Conservation (phyloP, 2,797 vertebrate genomes). For the Fistularia commersonii region DNA sequence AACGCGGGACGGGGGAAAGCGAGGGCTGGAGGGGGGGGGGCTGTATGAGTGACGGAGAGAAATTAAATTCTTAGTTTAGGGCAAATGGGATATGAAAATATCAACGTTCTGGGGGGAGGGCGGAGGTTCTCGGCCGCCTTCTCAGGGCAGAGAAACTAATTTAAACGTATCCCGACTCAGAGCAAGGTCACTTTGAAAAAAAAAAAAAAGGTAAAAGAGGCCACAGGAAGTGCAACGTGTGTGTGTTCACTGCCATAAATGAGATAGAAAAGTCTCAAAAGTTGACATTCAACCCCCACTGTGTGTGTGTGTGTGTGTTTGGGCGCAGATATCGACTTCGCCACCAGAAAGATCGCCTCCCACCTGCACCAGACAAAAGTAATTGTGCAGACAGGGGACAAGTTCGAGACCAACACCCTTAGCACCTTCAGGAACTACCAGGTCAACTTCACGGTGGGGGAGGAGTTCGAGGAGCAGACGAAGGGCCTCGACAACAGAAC, state of each 20-base stretch:
- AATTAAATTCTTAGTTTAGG: conserved; percentile 63
- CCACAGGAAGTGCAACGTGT: conserved; percentile 26
- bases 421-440: conserved; percentile 91
- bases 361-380: conserved; percentile 86
- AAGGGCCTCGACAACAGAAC: conserved; percentile 84
- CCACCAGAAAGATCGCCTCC: conserved; percentile 86
- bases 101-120: conserved; percentile 31
- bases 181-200: conserved; percentile 51
- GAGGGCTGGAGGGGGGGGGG: too few relatives aligned
- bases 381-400: conserved; percentile 82
- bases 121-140: conserved; percentile 22
- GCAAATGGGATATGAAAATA: conserved; percentile 66
- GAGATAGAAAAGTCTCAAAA: neutral
- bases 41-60: conserved; percentile 47
- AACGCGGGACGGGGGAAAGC: conserved; percentile 61
- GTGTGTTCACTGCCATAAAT: neutral
- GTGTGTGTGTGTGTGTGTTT: conserved; percentile 12
- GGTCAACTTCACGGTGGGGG: conserved; percentile 82
- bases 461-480: conserved; percentile 87
- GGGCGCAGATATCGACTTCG: conserved; percentile 86
- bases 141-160: conserved; percentile 34
- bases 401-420: conserved; percentile 85
- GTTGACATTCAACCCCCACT: neutral
- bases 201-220: conserved; percentile 45
- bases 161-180: conserved; percentile 34